phyloP scores from a whole-genome alignment of 2,888 invertebrate species.

The Chrysolina oricalcia region DNA sequence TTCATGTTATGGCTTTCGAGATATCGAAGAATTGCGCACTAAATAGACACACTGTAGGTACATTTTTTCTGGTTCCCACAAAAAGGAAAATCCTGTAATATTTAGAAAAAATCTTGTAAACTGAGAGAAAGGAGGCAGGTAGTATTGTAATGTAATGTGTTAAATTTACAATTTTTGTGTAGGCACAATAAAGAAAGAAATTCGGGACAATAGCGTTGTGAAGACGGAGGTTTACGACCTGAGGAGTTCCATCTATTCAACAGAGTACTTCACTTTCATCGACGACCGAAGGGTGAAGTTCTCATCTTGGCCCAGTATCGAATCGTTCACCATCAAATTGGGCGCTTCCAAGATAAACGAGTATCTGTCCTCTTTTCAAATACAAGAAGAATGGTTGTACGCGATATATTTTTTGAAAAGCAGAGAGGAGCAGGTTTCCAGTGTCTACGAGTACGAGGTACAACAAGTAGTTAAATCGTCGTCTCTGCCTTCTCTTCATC shows the following conservation, averaged over 20 bases:
- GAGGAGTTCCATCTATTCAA: not conserved
- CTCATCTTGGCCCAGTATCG: constrained; percentile 51
- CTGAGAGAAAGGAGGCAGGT: too few species aligned
- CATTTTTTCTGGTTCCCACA: too few species aligned
- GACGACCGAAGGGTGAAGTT: not conserved
- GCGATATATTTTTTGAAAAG: constrained; percentile 52
- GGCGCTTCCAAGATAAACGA: constrained; percentile 54
- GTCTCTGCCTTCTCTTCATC: too few species aligned
- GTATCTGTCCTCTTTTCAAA: constrained; percentile 48
- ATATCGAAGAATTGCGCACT: too few species aligned
- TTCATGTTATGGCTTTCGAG: too few species aligned
- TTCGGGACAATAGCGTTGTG: not conserved
- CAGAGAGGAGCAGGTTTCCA: constrained; percentile 32
- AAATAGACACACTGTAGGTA: too few species aligned
- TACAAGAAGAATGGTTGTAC: constrained; percentile 55
- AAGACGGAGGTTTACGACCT: not conserved
- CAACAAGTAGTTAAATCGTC: not conserved
- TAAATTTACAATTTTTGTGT: not conserved
- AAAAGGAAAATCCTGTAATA: too few species aligned
- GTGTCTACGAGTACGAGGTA: constrained; percentile 50
- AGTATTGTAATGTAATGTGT: too few species aligned
- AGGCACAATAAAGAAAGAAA: not conserved
- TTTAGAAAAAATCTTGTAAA: too few species aligned
- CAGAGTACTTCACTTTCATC: constrained; percentile 9
- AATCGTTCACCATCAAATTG: constrained; percentile 45